phyloP scores from a whole-genome alignment of 2,113 vertebrate species.

The Drymodes brunneopygia region DNA sequence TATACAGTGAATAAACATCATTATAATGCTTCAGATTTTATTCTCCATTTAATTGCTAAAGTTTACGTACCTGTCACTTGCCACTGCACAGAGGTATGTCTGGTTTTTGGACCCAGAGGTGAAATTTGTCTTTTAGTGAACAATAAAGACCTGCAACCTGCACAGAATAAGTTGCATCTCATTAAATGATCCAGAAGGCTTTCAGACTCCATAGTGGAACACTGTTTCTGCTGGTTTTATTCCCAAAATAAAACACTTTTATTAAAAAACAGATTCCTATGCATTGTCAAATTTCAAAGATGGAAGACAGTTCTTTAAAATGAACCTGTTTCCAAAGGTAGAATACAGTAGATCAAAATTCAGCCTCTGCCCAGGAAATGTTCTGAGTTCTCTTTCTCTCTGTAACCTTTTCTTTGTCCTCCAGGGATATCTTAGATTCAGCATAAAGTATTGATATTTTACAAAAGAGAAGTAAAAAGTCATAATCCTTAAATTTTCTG shows the following conservation, averaged over 20 bases:
- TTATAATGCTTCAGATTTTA: not conserved
- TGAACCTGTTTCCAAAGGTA: not conserved
- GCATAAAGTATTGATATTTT: slow-evolving; percentile 40
- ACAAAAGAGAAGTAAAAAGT: slow-evolving; percentile 45
- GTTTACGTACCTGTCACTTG: not conserved
- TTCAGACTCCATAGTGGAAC: not conserved
- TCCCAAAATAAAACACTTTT: not conserved
- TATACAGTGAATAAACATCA: not conserved
- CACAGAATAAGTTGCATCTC: not conserved
- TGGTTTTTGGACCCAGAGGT: not conserved
- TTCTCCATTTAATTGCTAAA: not conserved
- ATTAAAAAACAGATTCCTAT: not conserved
- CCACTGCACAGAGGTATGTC: not conserved
- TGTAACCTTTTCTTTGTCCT: not conserved
- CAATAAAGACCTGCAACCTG: not conserved
- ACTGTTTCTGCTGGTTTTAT: not conserved
- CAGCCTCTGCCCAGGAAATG: not conserved
- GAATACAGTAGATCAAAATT: slow-evolving; percentile 13
- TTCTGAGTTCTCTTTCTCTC: slow-evolving; percentile 12
- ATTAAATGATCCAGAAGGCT: not conserved
- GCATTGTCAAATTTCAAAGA: slow-evolving; percentile 1
- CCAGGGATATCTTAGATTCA: slow-evolving; percentile 38
- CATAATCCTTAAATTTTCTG: not conserved
- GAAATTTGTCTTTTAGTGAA: not conserved
- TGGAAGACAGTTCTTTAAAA: not conserved